These are phyloP conservation scores for Myodes glareolus DNA, from an alignment of 2,113 vertebrate genomes.

Conservation along the genomic window DNA sequence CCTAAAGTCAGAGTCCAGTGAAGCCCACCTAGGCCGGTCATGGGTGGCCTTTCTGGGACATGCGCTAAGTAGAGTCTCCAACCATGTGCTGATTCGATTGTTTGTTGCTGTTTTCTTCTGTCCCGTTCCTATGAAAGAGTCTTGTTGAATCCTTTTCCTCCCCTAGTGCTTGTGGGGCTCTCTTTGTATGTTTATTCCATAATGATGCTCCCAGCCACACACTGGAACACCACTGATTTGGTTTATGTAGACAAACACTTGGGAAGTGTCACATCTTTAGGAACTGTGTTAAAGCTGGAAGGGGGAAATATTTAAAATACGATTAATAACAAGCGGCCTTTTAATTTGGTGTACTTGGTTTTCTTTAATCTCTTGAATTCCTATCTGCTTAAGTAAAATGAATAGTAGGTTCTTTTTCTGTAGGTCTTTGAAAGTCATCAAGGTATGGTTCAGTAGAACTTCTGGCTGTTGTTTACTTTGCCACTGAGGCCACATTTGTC, in stretches of 20 bases:
- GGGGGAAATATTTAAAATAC: background rate
- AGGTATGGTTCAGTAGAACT: background rate
- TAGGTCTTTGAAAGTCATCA: background rate
- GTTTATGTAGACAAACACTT: background rate
- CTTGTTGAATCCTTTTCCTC: background rate
- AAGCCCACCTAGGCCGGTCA: too few relatives aligned
- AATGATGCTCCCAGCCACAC: background rate
- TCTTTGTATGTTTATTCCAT: background rate
- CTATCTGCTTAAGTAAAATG: background rate
- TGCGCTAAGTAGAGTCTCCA: background rate
- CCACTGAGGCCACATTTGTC: background rate
- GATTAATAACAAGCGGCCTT: background rate
- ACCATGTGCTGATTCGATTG: background rate
- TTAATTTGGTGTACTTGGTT: background rate
- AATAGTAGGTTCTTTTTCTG: background rate
- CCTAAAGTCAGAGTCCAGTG: background rate
- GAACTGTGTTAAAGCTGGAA: background rate
- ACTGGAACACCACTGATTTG: background rate
- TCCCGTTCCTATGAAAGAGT: background rate
- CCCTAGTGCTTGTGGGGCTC: background rate
- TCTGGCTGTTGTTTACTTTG: background rate
- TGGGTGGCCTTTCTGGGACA: background rate
- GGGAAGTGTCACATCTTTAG: background rate
- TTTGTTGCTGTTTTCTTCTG: background rate
- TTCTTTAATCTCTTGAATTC: background rate